phyloP scores from a whole-genome alignment of 2,797 vertebrate genomes.

The Helarctos malayanus region DNA sequence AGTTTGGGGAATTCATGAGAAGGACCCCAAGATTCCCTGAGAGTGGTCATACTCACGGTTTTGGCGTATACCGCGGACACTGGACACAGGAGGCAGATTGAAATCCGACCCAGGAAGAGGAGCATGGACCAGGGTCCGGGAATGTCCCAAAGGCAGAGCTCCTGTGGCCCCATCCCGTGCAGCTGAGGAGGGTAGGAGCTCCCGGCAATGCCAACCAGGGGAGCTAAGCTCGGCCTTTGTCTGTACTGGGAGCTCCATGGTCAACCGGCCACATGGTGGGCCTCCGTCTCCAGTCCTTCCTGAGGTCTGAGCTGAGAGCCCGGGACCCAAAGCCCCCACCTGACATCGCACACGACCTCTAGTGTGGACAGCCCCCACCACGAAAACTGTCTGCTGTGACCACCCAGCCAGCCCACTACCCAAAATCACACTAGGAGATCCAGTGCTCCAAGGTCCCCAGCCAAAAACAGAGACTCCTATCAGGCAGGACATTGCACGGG shows the following conservation, averaged over 20 bases:
- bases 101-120: not conserved
- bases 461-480: not conserved
- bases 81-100: too few relatives aligned
- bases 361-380: not conserved
- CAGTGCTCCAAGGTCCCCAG: rapidly evolving
- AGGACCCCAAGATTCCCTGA: not conserved
- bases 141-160: too few relatives aligned
- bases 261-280: rapidly evolving
- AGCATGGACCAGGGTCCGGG: rapidly evolving
- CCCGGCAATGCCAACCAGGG: not conserved
- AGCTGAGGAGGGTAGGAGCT: rapidly evolving
- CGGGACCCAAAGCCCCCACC: not conserved
- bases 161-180: rapidly evolving
- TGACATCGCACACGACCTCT: too few relatives aligned
- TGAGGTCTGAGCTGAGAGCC: not conserved
- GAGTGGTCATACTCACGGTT: rapidly evolving
- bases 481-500: not conserved
- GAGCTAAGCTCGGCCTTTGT: rapidly evolving
- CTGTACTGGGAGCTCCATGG: not conserved
- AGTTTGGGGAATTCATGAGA: not conserved
- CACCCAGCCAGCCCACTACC: not conserved
- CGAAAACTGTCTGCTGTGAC: too few relatives aligned
- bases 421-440: not conserved
- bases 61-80: rapidly evolving
- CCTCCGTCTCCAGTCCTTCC: not conserved